phyloP scores from a whole-genome alignment of 92 coral and sea anemone species.

The Isaurus tuberculatus region DNA sequence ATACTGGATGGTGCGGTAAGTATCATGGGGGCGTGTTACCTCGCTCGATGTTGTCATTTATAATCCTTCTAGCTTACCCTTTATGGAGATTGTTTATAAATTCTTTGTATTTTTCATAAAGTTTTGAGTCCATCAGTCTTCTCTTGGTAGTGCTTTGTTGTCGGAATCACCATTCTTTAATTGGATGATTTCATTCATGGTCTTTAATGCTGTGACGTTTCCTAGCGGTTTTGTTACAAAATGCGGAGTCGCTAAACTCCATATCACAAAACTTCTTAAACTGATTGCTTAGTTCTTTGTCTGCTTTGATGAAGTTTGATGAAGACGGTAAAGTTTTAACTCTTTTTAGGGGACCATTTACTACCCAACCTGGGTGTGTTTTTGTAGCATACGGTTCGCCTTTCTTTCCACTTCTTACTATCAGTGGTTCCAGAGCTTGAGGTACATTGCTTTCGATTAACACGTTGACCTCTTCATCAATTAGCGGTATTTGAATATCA shows the following conservation, averaged over 20 bases:
- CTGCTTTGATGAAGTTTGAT: slow-evolving; percentile 51
- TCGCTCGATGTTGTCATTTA: neutral
- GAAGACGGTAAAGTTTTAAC: neutral
- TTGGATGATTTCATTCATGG: slow-evolving; percentile 55
- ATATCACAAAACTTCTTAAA: slow-evolving; percentile 57
- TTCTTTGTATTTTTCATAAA: slow-evolving; percentile 28
- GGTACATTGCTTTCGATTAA: slow-evolving; percentile 63
- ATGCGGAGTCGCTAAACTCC: slow-evolving; percentile 56
- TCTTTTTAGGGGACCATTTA: slow-evolving; percentile 50
- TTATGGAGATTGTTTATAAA: slow-evolving; percentile 42
- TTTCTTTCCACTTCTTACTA: slow-evolving; percentile 22
- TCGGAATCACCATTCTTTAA: too few species aligned
- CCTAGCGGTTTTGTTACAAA: slow-evolving; percentile 32
- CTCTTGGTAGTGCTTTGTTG: slow-evolving; percentile 45
- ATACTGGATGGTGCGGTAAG: slow-evolving; percentile 63
- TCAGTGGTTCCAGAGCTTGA: slow-evolving; percentile 51
- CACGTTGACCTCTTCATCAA: slow-evolving; percentile 53
- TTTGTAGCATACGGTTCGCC: slow-evolving; percentile 49
- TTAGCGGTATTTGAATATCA: slow-evolving; percentile 21
- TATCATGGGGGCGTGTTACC: slow-evolving; percentile 44
- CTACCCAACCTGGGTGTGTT: slow-evolving; percentile 59
- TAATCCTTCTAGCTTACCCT: slow-evolving; percentile 48
- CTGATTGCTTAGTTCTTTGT: slow-evolving; percentile 36
- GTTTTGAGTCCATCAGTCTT: too few species aligned
- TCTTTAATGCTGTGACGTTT: slow-evolving; percentile 55